phyloP scores from a whole-genome alignment of 2,113 vertebrate genomes.

The Uropsilus gracilis region DNA sequence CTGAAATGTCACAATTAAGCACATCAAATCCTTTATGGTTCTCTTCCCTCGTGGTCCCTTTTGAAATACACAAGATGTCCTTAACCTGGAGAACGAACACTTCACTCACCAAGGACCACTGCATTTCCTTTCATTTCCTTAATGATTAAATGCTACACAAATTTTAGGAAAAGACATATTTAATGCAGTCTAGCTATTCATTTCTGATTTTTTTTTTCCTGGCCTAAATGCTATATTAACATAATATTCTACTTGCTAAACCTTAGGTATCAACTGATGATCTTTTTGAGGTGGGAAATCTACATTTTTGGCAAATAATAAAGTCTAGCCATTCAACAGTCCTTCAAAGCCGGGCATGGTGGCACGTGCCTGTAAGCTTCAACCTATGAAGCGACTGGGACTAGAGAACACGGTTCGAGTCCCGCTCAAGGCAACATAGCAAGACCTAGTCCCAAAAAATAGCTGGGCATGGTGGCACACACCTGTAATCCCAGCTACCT shows the following conservation, averaged over 20 bases:
- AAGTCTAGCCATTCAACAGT: background rate
- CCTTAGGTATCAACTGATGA: background rate
- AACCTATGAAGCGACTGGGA: too few species aligned
- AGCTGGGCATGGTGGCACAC: too few species aligned
- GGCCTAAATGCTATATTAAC: background rate
- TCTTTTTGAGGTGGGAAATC: background rate
- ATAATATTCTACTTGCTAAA: constrained; percentile 4
- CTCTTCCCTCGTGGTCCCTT: background rate
- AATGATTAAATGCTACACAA: background rate
- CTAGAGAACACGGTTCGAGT: too few species aligned
- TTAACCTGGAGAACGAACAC: background rate
- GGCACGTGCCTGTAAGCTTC: too few species aligned
- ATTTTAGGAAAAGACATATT: background rate
- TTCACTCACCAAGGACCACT: too few species aligned
- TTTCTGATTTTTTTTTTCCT: background rate
- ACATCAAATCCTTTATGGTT: background rate
- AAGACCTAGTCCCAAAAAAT: too few species aligned
- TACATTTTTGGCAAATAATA: constrained; percentile 43
- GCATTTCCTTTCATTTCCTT: background rate
- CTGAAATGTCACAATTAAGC: background rate
- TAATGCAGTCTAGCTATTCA: background rate
- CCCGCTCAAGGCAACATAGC: too few species aligned
- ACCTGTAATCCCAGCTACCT: too few species aligned
- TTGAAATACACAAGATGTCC: background rate
- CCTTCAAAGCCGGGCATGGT: too few species aligned